A percentile compares a stretch with the other conserved stretches of the same genome.
Evolutionary conservation across 1,140 invertebrate species (phyloP).

Genomic region (Popillia japonica): DNA sequence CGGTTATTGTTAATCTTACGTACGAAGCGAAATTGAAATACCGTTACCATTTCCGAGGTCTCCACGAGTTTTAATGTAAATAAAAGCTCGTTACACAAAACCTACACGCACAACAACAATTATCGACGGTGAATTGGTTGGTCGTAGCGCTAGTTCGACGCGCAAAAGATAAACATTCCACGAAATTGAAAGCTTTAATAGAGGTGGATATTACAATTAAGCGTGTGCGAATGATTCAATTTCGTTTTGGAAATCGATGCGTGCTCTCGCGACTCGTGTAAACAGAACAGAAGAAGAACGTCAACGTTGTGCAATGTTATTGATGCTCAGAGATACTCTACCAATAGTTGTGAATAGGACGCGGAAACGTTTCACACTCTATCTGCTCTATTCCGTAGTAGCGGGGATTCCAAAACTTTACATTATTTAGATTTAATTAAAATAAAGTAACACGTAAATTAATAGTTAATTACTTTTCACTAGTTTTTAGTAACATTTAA

Average conservation of each 20-base stretch:
- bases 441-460: neutral
- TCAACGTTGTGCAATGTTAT: slow-evolving; percentile 37
- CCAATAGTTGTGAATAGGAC: neutral
- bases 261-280: slow-evolving; percentile 46
- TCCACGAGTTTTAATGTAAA: slow-evolving; percentile 46
- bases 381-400: neutral
- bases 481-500: no score
- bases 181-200: slow-evolving; percentile 55
- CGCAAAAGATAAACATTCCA: slow-evolving; percentile 54
- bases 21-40: neutral
- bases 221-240: slow-evolving; percentile 53
- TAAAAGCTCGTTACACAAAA: slow-evolving; percentile 43
- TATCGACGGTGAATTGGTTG: slow-evolving; percentile 14
- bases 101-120: slow-evolving; percentile 42
- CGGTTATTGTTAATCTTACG: slow-evolving; percentile 11
- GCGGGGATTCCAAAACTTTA: neutral
- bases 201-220: slow-evolving; percentile 55
- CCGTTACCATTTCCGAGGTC: neutral
- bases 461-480: neutral
- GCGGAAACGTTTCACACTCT: neutral
- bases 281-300: slow-evolving; percentile 45
- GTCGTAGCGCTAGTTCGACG: slow-evolving; percentile 43
- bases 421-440: no score
- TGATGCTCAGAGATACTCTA: neutral
- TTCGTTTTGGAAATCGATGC: slow-evolving; percentile 52